Evolutionary conservation across 2,113 vertebrate species (phyloP).

Genomic region (Nothobranchius furzeri): DNA sequence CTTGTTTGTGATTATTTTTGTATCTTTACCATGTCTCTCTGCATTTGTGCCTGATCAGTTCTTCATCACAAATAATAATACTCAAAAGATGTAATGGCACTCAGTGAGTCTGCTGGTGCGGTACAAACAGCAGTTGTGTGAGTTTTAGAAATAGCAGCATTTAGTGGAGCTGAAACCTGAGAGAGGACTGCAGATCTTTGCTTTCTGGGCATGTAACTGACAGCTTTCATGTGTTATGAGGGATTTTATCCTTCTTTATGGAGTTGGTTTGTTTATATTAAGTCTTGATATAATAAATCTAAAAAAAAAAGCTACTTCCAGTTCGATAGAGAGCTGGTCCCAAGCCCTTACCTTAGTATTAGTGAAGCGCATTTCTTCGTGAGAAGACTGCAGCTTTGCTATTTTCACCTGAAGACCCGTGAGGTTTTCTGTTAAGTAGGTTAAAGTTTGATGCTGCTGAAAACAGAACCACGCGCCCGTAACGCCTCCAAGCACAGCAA

Average conservation of each 20-base stretch:
- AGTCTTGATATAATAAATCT: neutral
- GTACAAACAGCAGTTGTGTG: conserved; percentile 49
- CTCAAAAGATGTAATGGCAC: neutral
- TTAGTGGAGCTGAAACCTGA: conserved; percentile 64
- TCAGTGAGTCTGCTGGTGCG: conserved; percentile 20
- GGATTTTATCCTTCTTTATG: conserved; percentile 11
- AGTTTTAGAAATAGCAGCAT: conserved; percentile 67
- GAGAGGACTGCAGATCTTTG: conserved; percentile 42
- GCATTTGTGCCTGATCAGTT: neutral
- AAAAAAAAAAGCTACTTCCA: no score
- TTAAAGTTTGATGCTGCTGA: conserved; percentile 77
- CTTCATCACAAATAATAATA: neutral
- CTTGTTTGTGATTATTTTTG: conserved; percentile 44
- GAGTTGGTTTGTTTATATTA: neutral
- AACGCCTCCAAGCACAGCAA: conserved; percentile 55
- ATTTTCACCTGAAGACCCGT: conserved; percentile 74
- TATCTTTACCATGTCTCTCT: conserved; percentile 7
- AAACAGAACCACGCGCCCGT: conserved; percentile 67
- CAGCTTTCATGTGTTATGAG: neutral
- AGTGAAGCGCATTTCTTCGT: conserved; percentile 67
- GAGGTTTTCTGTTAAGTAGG: conserved; percentile 69
- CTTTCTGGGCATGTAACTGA: conserved; percentile 38
- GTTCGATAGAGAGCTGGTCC: neutral
- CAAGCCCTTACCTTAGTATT: conserved; percentile 63
- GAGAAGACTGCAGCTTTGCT: conserved; percentile 67